A percentile compares a stretch with the other conserved stretches of the same genome.
Evolutionary conservation across 1,140 invertebrate genomes (phyloP).

Genomic region (Ceratina japonica): DNA sequence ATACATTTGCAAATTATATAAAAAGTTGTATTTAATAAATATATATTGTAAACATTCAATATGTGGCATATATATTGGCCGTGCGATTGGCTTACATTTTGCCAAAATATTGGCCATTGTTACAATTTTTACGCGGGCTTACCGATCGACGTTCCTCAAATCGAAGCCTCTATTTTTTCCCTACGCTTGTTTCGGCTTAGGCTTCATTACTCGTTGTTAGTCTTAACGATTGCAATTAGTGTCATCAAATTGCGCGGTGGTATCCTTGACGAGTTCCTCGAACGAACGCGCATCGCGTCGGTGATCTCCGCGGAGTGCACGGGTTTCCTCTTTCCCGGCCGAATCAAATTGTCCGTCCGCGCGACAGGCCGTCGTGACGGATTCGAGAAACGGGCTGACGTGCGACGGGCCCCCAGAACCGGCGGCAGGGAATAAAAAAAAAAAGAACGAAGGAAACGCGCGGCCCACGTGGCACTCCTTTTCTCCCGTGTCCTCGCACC

Average conservation of each 20-base stretch:
- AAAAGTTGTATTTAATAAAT: no score
- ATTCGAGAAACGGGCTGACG: not conserved
- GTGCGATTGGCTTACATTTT: no score
- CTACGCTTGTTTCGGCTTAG: not conserved
- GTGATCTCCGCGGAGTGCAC: not conserved
- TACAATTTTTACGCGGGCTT: no score
- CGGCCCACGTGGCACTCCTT: conserved; percentile 40
- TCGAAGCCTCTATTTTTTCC: not conserved
- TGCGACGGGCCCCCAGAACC: not conserved
- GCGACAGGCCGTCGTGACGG: not conserved
- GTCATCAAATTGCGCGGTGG: conserved; percentile 20
- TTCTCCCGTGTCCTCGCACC: conserved; percentile 26
- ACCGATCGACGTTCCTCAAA: not conserved
- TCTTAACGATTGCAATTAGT: conserved; percentile 35
- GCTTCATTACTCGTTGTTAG: conserved; percentile 1
- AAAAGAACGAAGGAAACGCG: not conserved
- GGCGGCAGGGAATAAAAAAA: no score
- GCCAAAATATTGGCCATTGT: no score
- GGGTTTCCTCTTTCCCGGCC: not conserved
- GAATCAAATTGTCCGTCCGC: conserved; percentile 3
- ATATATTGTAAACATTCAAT: no score
- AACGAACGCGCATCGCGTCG: not conserved
- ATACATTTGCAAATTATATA: no score
- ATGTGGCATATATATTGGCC: no score
- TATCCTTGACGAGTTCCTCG: conserved; percentile 33